Percentiles rank a stretch among this genome's conserved stretches.
Evolutionary conservation across 2,797 vertebrate species (phyloP).

Genomic region (Labeo calbasu): DNA sequence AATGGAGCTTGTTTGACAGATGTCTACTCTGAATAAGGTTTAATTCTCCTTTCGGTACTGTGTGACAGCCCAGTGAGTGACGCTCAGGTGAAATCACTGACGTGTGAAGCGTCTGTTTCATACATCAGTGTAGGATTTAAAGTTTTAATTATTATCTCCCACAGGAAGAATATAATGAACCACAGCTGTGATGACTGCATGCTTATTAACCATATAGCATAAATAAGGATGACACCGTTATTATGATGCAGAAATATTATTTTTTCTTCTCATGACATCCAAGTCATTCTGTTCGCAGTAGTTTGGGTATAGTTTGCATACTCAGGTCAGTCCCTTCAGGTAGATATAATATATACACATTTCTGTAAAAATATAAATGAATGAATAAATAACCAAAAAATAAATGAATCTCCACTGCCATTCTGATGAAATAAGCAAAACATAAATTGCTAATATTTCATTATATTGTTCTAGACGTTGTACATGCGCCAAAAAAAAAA

Average conservation of each 20-base stretch:
- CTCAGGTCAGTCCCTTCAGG: not conserved
- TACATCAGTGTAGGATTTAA: slow-evolving; percentile 27
- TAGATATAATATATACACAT: not conserved
- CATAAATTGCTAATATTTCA: not conserved
- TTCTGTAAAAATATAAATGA: not conserved
- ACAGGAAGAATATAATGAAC: slow-evolving; percentile 34
- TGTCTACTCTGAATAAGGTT: slow-evolving; percentile 32
- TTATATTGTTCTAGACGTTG: not conserved
- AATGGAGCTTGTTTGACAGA: slow-evolving; percentile 26
- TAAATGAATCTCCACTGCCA: not conserved
- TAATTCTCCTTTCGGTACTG: slow-evolving; percentile 17
- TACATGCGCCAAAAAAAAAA: not conserved
- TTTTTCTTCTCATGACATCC: not conserved
- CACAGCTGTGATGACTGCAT: slow-evolving; percentile 12
- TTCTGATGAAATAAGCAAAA: not conserved
- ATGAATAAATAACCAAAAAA: not conserved
- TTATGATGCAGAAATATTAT: slow-evolving; percentile 15
- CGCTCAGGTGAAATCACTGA: slow-evolving; percentile 29
- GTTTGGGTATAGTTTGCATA: not conserved
- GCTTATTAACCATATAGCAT: slow-evolving; percentile 36
- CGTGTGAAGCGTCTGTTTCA: not conserved
- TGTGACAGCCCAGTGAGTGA: not conserved
- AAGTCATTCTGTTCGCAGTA: not conserved
- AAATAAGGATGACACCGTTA: slow-evolving; percentile 15
- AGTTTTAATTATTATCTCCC: slow-evolving; percentile 28